Evolutionary conservation across 2,113 vertebrate species (phyloP).

Genomic region (Progne subis): DNA sequence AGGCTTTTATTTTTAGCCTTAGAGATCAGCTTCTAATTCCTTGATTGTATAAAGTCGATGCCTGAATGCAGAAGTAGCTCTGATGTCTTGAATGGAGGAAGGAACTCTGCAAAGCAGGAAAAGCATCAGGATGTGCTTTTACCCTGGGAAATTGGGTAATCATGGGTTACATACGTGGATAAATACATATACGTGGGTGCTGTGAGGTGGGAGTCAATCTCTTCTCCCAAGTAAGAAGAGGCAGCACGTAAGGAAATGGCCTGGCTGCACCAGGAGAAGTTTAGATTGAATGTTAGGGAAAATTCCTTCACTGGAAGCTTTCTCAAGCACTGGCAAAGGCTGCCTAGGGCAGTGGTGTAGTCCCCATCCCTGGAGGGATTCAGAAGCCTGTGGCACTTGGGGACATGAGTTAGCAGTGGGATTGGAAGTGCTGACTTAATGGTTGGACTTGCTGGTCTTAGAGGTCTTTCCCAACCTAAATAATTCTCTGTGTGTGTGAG

Average conservation of each 20-base stretch:
- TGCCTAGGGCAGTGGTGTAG: not conserved
- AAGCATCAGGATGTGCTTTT: not conserved
- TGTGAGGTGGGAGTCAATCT: not conserved
- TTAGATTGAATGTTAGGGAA: not conserved
- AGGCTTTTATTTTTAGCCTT: conserved; percentile 62
- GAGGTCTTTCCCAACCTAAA: not conserved
- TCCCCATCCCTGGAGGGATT: not conserved
- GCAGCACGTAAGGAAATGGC: not conserved
- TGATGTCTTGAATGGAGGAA: not conserved
- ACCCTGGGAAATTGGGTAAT: not conserved
- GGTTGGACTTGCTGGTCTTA: not conserved
- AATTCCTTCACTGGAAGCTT: not conserved
- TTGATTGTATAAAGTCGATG: conserved; percentile 40
- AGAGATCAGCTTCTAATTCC: conserved; percentile 56
- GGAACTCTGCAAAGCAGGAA: not conserved
- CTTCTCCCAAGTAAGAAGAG: not conserved
- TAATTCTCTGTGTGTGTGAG: too few species aligned
- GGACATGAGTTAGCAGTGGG: not conserved
- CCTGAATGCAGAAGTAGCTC: conserved; percentile 50
- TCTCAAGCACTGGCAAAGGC: not conserved
- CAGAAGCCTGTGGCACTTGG: not conserved
- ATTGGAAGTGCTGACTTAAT: not conserved
- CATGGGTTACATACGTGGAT: not conserved
- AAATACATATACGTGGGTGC: not conserved
- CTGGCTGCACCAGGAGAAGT: not conserved